Conservation (phyloP, 2,888 invertebrate species). For the Cryptocephalus moraei region DNA sequence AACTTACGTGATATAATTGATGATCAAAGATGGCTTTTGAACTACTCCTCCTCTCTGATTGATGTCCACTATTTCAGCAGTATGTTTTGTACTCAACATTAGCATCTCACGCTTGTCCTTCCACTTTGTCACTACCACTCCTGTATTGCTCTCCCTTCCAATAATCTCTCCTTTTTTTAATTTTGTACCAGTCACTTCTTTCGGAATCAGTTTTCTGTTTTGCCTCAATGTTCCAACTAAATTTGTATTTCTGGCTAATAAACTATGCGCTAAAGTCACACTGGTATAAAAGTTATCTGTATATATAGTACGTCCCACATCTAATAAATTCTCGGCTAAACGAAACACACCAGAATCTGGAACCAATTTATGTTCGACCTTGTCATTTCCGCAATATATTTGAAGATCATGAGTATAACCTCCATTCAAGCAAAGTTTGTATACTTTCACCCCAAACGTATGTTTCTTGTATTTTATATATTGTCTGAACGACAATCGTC, state of each 20-base stretch:
- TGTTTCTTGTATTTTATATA: neutral
- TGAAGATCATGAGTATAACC: neutral
- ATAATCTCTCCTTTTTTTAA: conserved; percentile 8
- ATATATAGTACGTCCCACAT: neutral
- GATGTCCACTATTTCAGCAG: neutral
- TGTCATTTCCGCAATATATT: neutral
- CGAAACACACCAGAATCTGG: neutral
- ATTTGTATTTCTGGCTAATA: conserved; percentile 5
- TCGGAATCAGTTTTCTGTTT: conserved; percentile 5
- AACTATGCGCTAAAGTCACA: conserved; percentile 5
- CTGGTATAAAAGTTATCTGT: conserved; percentile 6
- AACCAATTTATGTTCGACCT: neutral
- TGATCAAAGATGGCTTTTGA: no score
- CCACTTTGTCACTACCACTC: conserved; percentile 8
- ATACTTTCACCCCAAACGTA: neutral
- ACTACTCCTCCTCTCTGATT: no score
- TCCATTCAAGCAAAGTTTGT: neutral
- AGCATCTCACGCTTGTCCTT: conserved; percentile 8
- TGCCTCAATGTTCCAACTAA: conserved; percentile 6
- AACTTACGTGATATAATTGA: no score
- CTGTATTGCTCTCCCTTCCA: conserved; percentile 7
- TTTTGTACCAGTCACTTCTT: conserved; percentile 3
- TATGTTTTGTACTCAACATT: conserved; percentile 7
- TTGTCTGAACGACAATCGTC: neutral
- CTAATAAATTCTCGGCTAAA: neutral